phyloP scores from a whole-genome alignment of 2,888 invertebrate species.

The Eupithecia subfuscata region DNA sequence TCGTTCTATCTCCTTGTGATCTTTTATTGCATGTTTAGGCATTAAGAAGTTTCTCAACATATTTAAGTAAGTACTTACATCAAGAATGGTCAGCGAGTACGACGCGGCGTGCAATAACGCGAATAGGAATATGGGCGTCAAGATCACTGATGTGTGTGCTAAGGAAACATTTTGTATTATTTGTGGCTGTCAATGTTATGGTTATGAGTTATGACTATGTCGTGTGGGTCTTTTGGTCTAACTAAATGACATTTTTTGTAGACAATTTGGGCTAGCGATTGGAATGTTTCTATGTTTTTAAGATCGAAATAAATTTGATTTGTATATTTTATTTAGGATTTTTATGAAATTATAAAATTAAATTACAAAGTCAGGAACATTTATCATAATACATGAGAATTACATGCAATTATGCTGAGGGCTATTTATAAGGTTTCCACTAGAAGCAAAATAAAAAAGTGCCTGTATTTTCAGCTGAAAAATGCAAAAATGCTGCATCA shows the following conservation, averaged over 20 bases:
- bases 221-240: neutral
- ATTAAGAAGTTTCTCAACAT: neutral
- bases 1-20: neutral
- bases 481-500: neutral
- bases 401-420: too few relatives aligned
- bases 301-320: too few relatives aligned
- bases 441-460: too few relatives aligned
- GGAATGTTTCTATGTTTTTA: too few relatives aligned
- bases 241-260: neutral
- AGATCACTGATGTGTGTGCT: slow-evolving; percentile 86
- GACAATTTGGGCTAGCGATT: neutral
- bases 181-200: too few relatives aligned
- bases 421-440: too few relatives aligned
- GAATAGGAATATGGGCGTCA: slow-evolving; percentile 96
- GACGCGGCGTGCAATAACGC: slow-evolving; percentile 96
- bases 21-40: neutral
- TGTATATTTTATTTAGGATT: too few relatives aligned
- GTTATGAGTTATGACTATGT: too few relatives aligned
- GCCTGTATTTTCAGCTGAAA: neutral
- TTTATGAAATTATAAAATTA: too few relatives aligned
- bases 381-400: too few relatives aligned
- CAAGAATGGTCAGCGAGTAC: slow-evolving; percentile 94
- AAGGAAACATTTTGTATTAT: slow-evolving; percentile 32
- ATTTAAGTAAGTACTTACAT: slow-evolving; percentile 88
- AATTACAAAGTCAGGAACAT: too few relatives aligned